Conservation (phyloP, 2,888 invertebrate species). For the Megaustenia siamemsis region DNA sequence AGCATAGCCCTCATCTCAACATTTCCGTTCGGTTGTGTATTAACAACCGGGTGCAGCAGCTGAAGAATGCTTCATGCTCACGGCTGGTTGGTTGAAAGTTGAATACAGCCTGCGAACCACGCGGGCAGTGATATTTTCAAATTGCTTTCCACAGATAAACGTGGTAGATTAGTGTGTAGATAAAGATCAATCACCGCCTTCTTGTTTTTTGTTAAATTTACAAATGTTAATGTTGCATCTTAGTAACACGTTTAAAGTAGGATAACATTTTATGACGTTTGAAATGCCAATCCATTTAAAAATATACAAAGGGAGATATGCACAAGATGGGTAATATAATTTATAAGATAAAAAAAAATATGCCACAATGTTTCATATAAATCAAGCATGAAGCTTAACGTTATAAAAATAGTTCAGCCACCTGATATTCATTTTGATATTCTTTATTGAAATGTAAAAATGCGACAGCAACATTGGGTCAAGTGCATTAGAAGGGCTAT, state of each 20-base stretch:
- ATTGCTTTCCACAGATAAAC: not conserved
- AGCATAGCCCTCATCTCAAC: conserved; percentile 7
- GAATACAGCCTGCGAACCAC: not conserved
- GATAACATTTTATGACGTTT: too few relatives aligned
- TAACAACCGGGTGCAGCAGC: conserved; percentile 15
- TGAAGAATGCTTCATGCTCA: not conserved
- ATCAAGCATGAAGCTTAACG: too few relatives aligned
- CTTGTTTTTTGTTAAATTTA: not conserved
- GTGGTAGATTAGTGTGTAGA: not conserved
- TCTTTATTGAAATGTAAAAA: too few relatives aligned
- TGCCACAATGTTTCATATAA: too few relatives aligned
- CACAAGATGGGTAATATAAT: too few relatives aligned
- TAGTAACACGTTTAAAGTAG: not conserved
- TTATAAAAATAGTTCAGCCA: too few relatives aligned
- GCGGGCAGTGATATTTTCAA: conserved; percentile 16
- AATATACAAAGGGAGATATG: too few relatives aligned
- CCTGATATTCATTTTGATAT: too few relatives aligned
- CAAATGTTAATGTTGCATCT: not conserved
- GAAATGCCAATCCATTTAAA: too few relatives aligned
- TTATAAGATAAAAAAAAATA: too few relatives aligned
- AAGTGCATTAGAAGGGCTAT: too few relatives aligned
- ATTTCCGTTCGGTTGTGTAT: not conserved
- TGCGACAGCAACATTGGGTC: too few relatives aligned
- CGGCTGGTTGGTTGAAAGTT: not conserved
- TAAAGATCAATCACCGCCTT: not conserved